Evolutionary conservation across 2,113 vertebrate genomes (phyloP), one percentile per base, ranked within the genome.

Genomic region (Anarhynchus alexandrinus): DNA sequence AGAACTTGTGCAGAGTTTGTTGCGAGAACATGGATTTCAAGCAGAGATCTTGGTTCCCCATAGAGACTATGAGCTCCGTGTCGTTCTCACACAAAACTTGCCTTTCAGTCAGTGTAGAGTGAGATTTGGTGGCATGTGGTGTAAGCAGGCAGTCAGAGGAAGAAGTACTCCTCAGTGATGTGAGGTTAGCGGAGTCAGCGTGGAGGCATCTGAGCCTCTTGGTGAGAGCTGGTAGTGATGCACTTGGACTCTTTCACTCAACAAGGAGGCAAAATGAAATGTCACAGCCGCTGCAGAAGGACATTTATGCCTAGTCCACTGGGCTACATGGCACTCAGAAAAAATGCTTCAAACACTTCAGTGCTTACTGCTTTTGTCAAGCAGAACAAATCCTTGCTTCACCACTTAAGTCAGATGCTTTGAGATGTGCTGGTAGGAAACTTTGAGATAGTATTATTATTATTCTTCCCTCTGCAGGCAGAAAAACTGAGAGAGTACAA

Each of bases 51-150:
- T 71, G 25, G 22, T 82, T 88, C 19, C 7, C 22, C 6, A 1
- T 55, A 30, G 58, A 77, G 19, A 36, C 34, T 55, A 0, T 57
- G 27, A 70, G 27, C 21, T 90, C 25, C 10, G 0, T 36, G 36
- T 70, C 5, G 5, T 54, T 47, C 54, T 93, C 29, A 16, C 77
- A 18, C 19, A 52, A 72, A 90, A 72, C 25, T 29, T 79, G 25
- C 6, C 69, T 45, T 69, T 43, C 13, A n/a, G 0, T 84, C 8
- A 2, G 8, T 25, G 12, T 59, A 8, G 8, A 42, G 47, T 72
- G 71, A 64, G 23, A 49, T 87, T 54, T 87, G 36, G 21, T 45
- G 80, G 49, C 23, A 6, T 15, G 19, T 73, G 36, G 29, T 94
- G 25, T 52, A 69, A 79, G 76, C 36, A 45, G 69, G 30, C 30